A percentile compares a stretch with the other conserved stretches of the same genome.
Conservation (phyloP, 2,888 invertebrate species). For the Drosophila neutralis region DNA sequence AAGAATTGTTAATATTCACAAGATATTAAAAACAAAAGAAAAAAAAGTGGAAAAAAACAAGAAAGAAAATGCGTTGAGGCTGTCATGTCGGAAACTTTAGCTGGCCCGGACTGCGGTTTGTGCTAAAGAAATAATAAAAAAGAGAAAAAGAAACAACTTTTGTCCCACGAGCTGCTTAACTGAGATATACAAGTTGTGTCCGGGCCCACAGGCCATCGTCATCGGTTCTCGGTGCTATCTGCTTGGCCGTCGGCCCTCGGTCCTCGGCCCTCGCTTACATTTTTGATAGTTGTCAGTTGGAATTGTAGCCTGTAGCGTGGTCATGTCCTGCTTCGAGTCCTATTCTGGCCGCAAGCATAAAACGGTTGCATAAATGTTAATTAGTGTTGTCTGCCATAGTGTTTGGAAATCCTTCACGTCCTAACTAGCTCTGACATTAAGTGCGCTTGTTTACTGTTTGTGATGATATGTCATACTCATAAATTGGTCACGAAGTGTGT, state of each 20-base stretch:
- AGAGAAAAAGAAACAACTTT: slow-evolving; percentile 6
- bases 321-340: slow-evolving; percentile 1
- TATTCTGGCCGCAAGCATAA: neutral
- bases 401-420: neutral
- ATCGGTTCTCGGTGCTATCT: neutral
- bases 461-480: neutral
- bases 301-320: slow-evolving; percentile 1
- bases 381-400: neutral
- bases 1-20: neutral
- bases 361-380: slow-evolving; percentile 3
- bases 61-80: slow-evolving; percentile 10
- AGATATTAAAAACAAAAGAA: neutral
- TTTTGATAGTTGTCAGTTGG: slow-evolving; percentile 5
- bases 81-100: slow-evolving; percentile 9
- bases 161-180: slow-evolving; percentile 60
- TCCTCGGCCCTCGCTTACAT: neutral
- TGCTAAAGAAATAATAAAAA: neutral
- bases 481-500: neutral
- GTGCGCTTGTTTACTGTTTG: neutral
- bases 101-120: slow-evolving; percentile 3
- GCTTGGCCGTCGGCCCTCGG: neutral
- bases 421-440: neutral
- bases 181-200: slow-evolving; percentile 49
- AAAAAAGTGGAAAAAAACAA: neutral
- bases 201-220: slow-evolving; percentile 4